A percentile compares a stretch with the other conserved stretches of the same genome.
These are phyloP conservation scores for Poecile atricapillus DNA, from an alignment of 2,113 vertebrate genomes.

Conservation along the genomic window DNA sequence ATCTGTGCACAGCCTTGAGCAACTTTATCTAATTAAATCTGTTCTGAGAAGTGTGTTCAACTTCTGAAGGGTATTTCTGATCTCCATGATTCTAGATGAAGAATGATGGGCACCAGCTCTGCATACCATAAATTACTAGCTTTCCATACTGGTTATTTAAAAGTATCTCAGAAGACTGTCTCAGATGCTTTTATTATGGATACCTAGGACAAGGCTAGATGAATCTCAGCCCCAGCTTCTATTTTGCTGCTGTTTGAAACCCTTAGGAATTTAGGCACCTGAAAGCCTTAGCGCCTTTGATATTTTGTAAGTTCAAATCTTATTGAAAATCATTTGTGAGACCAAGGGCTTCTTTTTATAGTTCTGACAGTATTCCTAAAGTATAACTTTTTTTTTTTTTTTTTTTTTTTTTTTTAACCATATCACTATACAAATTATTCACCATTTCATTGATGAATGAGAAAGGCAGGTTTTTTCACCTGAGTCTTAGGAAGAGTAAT, in stretches of 20 bases:
- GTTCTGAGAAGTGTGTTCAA: background rate
- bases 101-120: background rate
- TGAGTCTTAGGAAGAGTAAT: background rate
- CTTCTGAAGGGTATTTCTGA: background rate
- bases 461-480: background rate
- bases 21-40: background rate
- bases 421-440: background rate
- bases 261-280: background rate
- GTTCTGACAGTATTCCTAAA: background rate
- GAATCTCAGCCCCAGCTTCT: background rate
- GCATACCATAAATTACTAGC: background rate
- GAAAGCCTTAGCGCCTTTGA: background rate
- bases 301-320: background rate
- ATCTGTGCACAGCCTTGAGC: background rate
- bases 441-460: background rate
- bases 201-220: background rate
- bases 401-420: background rate
- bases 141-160: background rate
- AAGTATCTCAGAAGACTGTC: background rate
- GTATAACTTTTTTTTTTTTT: too few relatives aligned
- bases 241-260: background rate
- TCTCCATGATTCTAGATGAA: background rate
- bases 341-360: background rate
- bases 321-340: background rate
- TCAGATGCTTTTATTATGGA: background rate